A percentile compares a stretch with the other conserved stretches of the same genome.
These are phyloP conservation scores for Scopus umbretta DNA, from an alignment of 2,113 vertebrate genomes.

Conservation along the genomic window DNA sequence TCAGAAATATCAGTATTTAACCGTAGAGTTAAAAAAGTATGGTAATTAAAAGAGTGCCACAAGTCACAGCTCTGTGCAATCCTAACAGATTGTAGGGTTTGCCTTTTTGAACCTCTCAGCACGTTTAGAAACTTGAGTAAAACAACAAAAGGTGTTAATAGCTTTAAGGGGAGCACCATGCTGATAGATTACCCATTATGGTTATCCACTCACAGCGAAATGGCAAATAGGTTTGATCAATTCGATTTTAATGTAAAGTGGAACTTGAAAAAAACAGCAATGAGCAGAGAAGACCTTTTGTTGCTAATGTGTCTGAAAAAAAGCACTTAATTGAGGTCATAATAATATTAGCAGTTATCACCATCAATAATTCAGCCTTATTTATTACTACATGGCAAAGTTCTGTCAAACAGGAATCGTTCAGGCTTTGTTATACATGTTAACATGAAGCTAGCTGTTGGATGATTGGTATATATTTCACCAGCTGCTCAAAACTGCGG, in stretches of 20 bases:
- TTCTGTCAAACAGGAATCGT: conserved; percentile 67
- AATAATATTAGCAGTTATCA: conserved; percentile 82
- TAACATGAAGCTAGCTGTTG: conserved; percentile 48
- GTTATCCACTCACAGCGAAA: conserved; percentile 83
- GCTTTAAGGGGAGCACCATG: conserved; percentile 88
- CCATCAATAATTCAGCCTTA: conserved; percentile 82
- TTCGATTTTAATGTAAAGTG: conserved; percentile 87
- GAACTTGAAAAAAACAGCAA: conserved; percentile 65
- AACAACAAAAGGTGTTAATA: conserved; percentile 98
- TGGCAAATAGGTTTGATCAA: conserved; percentile 92
- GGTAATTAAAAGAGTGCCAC: conserved; percentile 67
- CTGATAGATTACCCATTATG: conserved; percentile 93
- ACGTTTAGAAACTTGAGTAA: conserved; percentile 79
- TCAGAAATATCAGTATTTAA: conserved; percentile 50
- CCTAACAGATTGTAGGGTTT: conserved; percentile 82
- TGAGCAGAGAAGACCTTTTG: conserved; percentile 74
- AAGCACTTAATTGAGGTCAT: conserved; percentile 84
- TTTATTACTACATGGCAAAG: conserved; percentile 76
- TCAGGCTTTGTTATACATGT: conserved; percentile 66
- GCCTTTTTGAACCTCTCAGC: conserved; percentile 86
- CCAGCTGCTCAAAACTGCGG: conserved; percentile 60
- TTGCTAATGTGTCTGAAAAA: conserved; percentile 81
- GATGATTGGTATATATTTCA: conserved; percentile 63
- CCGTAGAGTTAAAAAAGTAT: conserved; percentile 51
- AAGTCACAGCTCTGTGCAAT: conserved; percentile 70